A percentile compares a stretch with the other conserved stretches of the same genome.
Conservation (phyloP, 2,797 vertebrate species). For the Mus caroli region DNA sequence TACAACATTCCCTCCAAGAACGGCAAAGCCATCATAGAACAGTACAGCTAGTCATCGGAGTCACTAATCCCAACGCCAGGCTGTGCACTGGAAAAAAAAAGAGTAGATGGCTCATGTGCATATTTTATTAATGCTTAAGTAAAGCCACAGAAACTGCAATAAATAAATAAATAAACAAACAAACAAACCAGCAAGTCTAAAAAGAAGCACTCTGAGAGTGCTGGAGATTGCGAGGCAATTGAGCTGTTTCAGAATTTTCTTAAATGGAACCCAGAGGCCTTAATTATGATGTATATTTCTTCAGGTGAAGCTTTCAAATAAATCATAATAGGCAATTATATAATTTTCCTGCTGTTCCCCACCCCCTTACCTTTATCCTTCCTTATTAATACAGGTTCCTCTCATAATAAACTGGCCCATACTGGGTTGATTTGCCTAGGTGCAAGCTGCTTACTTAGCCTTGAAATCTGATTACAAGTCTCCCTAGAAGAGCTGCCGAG, state of each 20-base stretch:
- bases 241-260: slow-evolving; percentile 70
- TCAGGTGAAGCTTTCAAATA: slow-evolving; percentile 70
- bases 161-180: neutral
- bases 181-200: neutral
- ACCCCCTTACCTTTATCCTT: slow-evolving; percentile 36
- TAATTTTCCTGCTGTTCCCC: slow-evolving; percentile 67
- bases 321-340: slow-evolving; percentile 71
- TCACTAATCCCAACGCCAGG: neutral
- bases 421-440: slow-evolving; percentile 30
- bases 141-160: neutral
- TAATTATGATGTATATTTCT: slow-evolving; percentile 76
- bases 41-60: neutral
- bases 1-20: too few relatives aligned
- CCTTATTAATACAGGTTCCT: slow-evolving; percentile 57
- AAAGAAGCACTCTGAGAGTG: slow-evolving; percentile 31
- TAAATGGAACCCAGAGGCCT: slow-evolving; percentile 65
- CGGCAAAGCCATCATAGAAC: neutral
- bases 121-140: neutral
- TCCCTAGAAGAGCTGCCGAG: neutral
- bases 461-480: slow-evolving; percentile 52
- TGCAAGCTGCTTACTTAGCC: slow-evolving; percentile 35
- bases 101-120: neutral
- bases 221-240: slow-evolving; percentile 29
- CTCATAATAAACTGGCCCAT: slow-evolving; percentile 54
- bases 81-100: neutral